Base-by-base conservation (phyloP, 2,797 vertebrate species). In the Brachyalestes nurse region DNA sequence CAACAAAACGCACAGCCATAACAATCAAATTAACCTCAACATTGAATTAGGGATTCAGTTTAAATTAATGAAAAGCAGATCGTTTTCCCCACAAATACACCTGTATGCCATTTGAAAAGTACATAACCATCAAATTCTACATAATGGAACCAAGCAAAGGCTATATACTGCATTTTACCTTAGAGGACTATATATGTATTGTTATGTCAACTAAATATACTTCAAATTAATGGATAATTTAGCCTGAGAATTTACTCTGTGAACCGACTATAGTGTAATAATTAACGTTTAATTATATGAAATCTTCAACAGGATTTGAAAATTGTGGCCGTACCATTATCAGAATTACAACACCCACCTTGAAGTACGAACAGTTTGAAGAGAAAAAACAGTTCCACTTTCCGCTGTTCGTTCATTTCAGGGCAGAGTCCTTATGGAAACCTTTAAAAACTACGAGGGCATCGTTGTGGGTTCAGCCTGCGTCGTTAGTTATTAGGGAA, bases 351-450 rank as follows among this genome's bases (percentile, higher is more conserved):
- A 73, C 3, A 91, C 98, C 95, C 94, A 99, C 98, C 97, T 96
- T 96, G 94, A 84, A 96, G 89, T 76, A 94, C 90, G 87, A 95
- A 93, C 80, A 98, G 92, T 86, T 97, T 92, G 87, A 93, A 94
- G 9, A 92, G 96, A 95, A 95, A 95, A 97, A 97, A 95, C 90
- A 95, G 95, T 94, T 95, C 95, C 91, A 95, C 89, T 89, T 93
- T 96, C 93, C 94, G 94, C 94, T 93, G 95, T 90, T 96, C 92
- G 93, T 95, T 98, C 98, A 99, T 99, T 95, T 97, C 97, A 97
- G 84, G 90, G 85, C 84, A 90, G 92, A 89, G 93, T 93, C 92
- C 93, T 88, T 93, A 88, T 78, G 88, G 89, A 86, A 91, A 92
- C 81, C 86, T 86, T 85, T 89, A 89, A 87, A 90, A 88, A 88